A percentile compares a stretch with the other conserved stretches of the same genome.
These are phyloP conservation scores for Tamandua tetradactyla DNA, from an alignment of 2,797 vertebrate genomes.

Conservation along the genomic window DNA sequence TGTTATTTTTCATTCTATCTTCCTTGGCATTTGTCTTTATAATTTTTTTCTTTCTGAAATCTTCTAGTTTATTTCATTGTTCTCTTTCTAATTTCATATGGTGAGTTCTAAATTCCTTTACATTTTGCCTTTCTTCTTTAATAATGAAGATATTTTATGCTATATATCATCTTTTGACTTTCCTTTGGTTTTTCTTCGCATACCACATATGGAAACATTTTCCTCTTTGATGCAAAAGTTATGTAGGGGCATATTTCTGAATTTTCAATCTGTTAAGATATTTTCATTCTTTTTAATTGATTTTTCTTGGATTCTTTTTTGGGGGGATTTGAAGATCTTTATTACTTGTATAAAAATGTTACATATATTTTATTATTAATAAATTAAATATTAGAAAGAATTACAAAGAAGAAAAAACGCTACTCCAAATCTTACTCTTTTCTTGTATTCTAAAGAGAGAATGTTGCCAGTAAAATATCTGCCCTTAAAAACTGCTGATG, in stretches of 20 bases:
- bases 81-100: neutral
- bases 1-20: slow-evolving; percentile 3
- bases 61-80: neutral
- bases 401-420: too few relatives aligned
- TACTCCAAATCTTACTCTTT: too few relatives aligned
- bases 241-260: neutral
- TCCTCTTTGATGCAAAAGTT: neutral
- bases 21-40: neutral
- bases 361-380: too few relatives aligned
- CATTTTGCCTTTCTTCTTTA: neutral
- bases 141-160: neutral
- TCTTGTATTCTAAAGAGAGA: neutral
- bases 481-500: too few relatives aligned
- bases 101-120: neutral
- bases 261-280: neutral
- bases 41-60: neutral
- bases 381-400: too few relatives aligned
- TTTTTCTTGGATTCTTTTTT: too few relatives aligned
- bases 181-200: neutral
- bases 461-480: neutral
- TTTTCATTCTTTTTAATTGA: neutral
- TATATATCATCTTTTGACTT: neutral
- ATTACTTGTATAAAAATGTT: too few relatives aligned
- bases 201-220: neutral
- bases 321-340: too few relatives aligned